phyloP scores from a whole-genome alignment of 1,140 invertebrate genomes.

The Glossosoma conforme region DNA sequence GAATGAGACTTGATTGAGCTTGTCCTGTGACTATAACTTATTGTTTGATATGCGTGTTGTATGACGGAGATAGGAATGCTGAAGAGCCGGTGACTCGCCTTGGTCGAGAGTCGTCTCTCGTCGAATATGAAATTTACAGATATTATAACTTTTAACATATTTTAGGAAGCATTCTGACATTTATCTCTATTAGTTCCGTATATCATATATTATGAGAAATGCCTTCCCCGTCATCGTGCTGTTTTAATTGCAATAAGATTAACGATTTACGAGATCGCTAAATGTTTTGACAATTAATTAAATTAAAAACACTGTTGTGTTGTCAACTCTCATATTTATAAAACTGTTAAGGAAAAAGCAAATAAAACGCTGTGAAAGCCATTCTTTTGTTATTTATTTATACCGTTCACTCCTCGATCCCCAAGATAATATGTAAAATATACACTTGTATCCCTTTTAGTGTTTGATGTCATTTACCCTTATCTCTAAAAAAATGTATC shows the following conservation, averaged over 20 bases:
- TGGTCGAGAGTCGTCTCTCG: slow-evolving; percentile 21
- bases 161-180: slow-evolving; percentile 31
- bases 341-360: slow-evolving; percentile 38
- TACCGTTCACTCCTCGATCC: too few species aligned
- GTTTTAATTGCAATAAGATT: slow-evolving; percentile 33
- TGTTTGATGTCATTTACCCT: too few species aligned
- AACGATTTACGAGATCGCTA: slow-evolving; percentile 28
- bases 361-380: slow-evolving; percentile 31
- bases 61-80: neutral
- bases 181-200: slow-evolving; percentile 29
- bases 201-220: slow-evolving; percentile 25
- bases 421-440: too few species aligned
- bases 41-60: neutral
- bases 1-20: too few species aligned
- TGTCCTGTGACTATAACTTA: neutral
- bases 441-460: too few species aligned
- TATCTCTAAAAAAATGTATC: neutral
- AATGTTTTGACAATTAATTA: slow-evolving; percentile 32
- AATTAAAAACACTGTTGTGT: slow-evolving; percentile 42
- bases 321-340: slow-evolving; percentile 58
- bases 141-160: slow-evolving; percentile 31
- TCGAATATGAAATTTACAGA: slow-evolving; percentile 28
- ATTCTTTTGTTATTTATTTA: slow-evolving; percentile 3
- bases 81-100: slow-evolving; percentile 7
- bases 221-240: slow-evolving; percentile 27